A percentile compares a stretch with the other conserved stretches of the same genome.
These are phyloP conservation scores for Lochmaea crataegi DNA, from an alignment of 2,888 invertebrate species.

Conservation along the genomic window DNA sequence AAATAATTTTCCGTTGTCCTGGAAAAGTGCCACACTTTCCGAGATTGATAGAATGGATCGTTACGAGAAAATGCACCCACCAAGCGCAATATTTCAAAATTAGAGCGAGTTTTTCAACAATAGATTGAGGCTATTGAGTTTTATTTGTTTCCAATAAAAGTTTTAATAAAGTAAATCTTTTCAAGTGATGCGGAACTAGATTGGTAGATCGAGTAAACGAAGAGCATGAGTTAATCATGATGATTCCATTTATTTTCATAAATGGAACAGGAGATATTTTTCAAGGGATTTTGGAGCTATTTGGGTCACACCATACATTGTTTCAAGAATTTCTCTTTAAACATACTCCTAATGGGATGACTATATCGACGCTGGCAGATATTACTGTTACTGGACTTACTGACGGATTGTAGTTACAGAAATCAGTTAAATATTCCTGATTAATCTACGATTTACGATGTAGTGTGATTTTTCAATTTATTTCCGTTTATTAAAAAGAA, in stretches of 20 bases:
- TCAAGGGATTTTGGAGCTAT: too few relatives aligned
- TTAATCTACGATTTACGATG: too few relatives aligned
- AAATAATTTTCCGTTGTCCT: slow-evolving; percentile 12
- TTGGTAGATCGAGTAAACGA: neutral
- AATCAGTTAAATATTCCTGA: too few relatives aligned
- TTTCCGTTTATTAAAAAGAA: neutral
- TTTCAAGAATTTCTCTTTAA: too few relatives aligned
- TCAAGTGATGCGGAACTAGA: neutral
- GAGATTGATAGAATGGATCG: neutral
- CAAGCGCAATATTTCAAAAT: slow-evolving; percentile 2
- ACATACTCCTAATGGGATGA: too few relatives aligned
- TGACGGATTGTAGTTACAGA: too few relatives aligned
- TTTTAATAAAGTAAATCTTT: neutral
- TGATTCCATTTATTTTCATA: too few relatives aligned
- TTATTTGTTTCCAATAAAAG: neutral
- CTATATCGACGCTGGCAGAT: too few relatives aligned
- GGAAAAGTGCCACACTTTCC: neutral
- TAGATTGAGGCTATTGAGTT: neutral
- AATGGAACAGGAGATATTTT: neutral
- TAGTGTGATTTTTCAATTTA: too few relatives aligned
- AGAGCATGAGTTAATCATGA: neutral
- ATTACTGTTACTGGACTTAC: too few relatives aligned
- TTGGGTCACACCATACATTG: too few relatives aligned
- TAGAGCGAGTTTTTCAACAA: neutral
- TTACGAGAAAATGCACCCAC: slow-evolving; percentile 1